Evolutionary conservation across 1,140 invertebrate species (phyloP), one percentile per base, ranked within the genome.

Genomic region (Tetramorium alpestre): DNA sequence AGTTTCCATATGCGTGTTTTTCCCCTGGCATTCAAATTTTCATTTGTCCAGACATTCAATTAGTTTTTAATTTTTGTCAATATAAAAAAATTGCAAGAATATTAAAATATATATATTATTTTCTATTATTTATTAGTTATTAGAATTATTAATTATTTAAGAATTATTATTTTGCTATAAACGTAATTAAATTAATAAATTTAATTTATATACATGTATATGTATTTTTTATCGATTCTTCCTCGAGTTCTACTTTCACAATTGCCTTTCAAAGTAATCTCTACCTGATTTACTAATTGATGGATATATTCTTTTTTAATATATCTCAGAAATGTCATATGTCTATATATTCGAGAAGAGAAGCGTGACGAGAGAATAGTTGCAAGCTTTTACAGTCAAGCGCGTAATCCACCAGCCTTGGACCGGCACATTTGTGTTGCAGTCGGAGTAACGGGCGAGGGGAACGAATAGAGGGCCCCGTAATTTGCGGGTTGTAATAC

Each of bases 401-500:
- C 85, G 87, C 73, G 62, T 91, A 90, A 91, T 91, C 89, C 84
- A 81, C 41, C 87, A 85, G 84, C 65, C 56, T 80, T 85, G 78
- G 85, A 62, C 75, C 87, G 69, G 76, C 89, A 85, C 72, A 89
- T 90, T 90, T 88, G 73, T 87, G 72, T 84, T 86, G 89, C 87
- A 72, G 89, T 76, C 51, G 51, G 25, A 13, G 54, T 11, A 64
- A 76, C 44, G 62, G 4, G 7, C 41, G 11, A 49, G 60, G 16
- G 49, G 51, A 8, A 22, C 22, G n/a, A 85, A 76, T 56, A 28
- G 10, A 33, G 73, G 58, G 13, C 41, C 82, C 89, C 90, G 87
- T 92, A 92, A 92, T 92, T 92, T 92, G 91, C 90, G 91, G 91
- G 82, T 92, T 92, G 91, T 91, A 92, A 92, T 92, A 92, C 90